phyloP scores from a whole-genome alignment of 2,888 invertebrate species.

The Netelia inedita region DNA sequence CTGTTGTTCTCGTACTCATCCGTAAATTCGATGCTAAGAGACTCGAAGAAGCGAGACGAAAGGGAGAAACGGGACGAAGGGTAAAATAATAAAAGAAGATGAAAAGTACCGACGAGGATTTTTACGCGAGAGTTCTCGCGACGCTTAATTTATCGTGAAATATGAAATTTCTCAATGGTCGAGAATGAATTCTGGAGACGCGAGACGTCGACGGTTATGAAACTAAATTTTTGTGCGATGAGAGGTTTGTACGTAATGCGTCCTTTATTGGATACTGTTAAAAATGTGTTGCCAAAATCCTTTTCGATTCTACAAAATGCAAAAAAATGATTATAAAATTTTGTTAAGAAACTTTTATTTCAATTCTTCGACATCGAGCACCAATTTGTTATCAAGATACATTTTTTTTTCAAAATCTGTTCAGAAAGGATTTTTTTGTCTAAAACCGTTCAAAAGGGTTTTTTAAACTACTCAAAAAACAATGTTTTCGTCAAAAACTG shows the following conservation, averaged over 20 bases:
- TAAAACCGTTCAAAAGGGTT: too few relatives aligned
- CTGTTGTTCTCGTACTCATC: slow-evolving; percentile 54
- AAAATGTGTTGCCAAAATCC: not conserved
- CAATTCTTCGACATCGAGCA: too few relatives aligned
- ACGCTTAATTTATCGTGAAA: slow-evolving; percentile 53
- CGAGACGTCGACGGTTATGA: not conserved
- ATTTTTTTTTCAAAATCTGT: too few relatives aligned
- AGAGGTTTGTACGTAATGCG: not conserved
- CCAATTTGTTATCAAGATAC: too few relatives aligned
- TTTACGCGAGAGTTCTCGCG: slow-evolving; percentile 15
- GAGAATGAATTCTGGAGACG: slow-evolving; percentile 31
- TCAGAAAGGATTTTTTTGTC: too few relatives aligned
- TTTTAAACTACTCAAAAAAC: too few relatives aligned
- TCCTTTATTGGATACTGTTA: slow-evolving; percentile 16
- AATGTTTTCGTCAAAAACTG: too few relatives aligned
- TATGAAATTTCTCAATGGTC: slow-evolving; percentile 57
- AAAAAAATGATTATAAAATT: too few relatives aligned
- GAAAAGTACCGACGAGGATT: slow-evolving; percentile 55
- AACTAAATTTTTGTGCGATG: not conserved
- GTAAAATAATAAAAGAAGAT: slow-evolving; percentile 44
- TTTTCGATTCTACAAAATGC: too few relatives aligned
- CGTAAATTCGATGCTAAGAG: slow-evolving; percentile 55
- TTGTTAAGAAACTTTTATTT: too few relatives aligned
- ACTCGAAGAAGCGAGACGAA: slow-evolving; percentile 44
- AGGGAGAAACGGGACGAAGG: slow-evolving; percentile 10